A percentile compares a stretch with the other conserved stretches of the same genome.
Evolutionary conservation across 2,888 invertebrate genomes (phyloP).

Genomic region (Microplitis manilae): DNA sequence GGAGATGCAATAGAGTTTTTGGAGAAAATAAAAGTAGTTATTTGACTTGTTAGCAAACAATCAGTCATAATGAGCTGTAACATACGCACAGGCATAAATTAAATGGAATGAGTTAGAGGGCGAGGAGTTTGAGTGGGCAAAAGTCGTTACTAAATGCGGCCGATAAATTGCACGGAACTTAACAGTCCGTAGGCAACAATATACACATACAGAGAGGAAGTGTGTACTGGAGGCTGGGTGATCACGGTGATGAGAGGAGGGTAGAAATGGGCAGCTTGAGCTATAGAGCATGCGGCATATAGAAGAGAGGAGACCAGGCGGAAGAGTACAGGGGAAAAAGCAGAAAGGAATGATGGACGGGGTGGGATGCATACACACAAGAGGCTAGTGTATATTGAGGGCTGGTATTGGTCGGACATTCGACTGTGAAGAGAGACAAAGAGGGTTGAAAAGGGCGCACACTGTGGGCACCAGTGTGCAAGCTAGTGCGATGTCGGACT

Average conservation of each 20-base stretch:
- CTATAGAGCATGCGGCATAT: conserved; percentile 5
- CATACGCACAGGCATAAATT: neutral
- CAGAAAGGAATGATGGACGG: conserved; percentile 27
- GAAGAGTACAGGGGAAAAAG: conserved; percentile 22
- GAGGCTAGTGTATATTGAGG: conserved; percentile 1
- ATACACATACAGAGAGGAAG: conserved; percentile 10
- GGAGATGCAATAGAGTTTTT: no score
- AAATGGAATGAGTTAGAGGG: neutral
- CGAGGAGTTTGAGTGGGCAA: conserved; percentile 1
- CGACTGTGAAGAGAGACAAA: neutral
- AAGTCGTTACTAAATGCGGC: conserved; percentile 37
- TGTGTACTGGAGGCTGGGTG: neutral
- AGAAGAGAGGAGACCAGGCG: conserved; percentile 17
- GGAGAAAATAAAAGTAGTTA: neutral
- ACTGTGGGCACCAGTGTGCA: neutral
- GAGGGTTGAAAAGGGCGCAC: conserved; percentile 19
- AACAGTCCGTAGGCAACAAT: conserved; percentile 29
- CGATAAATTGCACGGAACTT: conserved; percentile 39
- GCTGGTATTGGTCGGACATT: conserved; percentile 13
- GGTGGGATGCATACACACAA: conserved; percentile 14
- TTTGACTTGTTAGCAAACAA: conserved; percentile 4
- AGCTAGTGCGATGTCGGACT: neutral
- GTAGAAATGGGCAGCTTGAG: conserved; percentile 5
- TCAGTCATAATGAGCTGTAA: conserved; percentile 10
- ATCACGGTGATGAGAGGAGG: neutral